These are phyloP conservation scores for Raja brachyura DNA, from an alignment of 2,113 vertebrate species.

Conservation along the genomic window DNA sequence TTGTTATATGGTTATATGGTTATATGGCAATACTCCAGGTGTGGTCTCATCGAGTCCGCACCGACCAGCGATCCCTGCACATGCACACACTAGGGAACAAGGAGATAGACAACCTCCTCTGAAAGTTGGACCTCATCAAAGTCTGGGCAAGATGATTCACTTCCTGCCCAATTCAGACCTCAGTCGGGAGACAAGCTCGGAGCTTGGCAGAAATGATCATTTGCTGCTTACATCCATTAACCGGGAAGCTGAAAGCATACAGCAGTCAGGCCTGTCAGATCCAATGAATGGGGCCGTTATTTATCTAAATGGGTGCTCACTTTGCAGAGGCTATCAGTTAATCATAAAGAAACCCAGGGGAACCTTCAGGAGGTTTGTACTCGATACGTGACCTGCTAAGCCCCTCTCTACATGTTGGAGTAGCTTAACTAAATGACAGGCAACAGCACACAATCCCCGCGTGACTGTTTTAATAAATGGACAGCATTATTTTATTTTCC, in stretches of 20 bases:
- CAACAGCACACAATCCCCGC: background rate
- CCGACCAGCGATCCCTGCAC: no score
- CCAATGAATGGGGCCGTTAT: conserved; percentile 28
- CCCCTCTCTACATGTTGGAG: background rate
- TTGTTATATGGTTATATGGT: no score
- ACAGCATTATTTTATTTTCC: conserved; percentile 26
- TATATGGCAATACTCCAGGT: no score
- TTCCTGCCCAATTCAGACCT: background rate
- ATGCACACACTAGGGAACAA: no score
- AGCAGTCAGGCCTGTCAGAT: conserved; percentile 3
- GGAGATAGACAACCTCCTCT: no score
- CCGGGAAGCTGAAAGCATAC: background rate
- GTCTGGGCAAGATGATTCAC: background rate
- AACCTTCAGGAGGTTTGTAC: background rate
- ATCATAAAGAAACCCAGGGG: background rate
- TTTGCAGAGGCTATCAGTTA: background rate
- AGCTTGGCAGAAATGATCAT: conserved; percentile 12
- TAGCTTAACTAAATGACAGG: conserved; percentile 15
- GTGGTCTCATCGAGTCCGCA: no score
- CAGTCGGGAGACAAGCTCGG: background rate
- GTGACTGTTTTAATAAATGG: conserved; percentile 26
- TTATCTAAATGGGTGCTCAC: conserved; percentile 14
- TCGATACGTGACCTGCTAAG: background rate
- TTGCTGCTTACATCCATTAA: background rate
- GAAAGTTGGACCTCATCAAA: background rate